Evolutionary conservation across 2,113 vertebrate species (phyloP).

Genomic region (Erythrocercus mccallii): DNA sequence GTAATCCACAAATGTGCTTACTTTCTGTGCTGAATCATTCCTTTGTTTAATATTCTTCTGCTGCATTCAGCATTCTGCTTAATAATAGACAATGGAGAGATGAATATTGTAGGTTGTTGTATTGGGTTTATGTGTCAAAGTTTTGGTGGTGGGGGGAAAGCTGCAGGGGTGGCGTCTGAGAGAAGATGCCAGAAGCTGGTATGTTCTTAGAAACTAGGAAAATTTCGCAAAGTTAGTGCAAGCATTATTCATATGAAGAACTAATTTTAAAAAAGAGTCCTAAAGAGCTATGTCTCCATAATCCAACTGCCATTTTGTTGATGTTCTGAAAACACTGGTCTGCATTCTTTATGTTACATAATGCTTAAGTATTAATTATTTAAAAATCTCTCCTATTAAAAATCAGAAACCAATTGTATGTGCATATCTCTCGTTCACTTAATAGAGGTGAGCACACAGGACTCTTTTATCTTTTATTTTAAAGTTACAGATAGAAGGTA

Average conservation of each 20-base stretch:
- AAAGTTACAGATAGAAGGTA: background rate
- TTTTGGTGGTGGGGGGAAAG: background rate
- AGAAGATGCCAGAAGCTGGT: background rate
- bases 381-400: background rate
- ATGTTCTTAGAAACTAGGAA: background rate
- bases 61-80: conserved; percentile 25
- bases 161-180: background rate
- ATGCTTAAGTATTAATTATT: background rate
- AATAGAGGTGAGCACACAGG: background rate
- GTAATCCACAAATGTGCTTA: background rate
- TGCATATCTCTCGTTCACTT: rapidly evolving
- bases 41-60: conserved; percentile 6
- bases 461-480: background rate
- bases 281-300: background rate
- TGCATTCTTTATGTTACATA: background rate
- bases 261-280: background rate
- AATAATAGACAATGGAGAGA: background rate
- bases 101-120: background rate
- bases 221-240: background rate
- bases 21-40: conserved; percentile 44
- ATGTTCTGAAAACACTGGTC: background rate
- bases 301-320: background rate
- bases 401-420: background rate
- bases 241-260: background rate
- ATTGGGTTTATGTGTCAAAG: background rate